These are phyloP conservation scores for Eupsilia transversa DNA, from an alignment of 2,888 invertebrate genomes.

Conservation along the genomic window DNA sequence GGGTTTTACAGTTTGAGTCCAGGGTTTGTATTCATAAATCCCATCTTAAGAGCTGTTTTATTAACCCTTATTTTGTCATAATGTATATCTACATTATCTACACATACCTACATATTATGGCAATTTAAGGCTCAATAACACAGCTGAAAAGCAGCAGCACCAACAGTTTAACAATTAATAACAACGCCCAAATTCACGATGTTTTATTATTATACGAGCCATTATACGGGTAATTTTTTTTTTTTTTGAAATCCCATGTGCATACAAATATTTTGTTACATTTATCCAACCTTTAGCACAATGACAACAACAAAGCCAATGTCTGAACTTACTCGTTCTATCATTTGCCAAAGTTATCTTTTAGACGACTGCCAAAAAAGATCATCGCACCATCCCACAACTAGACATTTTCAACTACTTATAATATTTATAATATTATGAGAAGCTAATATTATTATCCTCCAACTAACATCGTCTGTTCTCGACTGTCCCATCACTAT, in stretches of 20 bases:
- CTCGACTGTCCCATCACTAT: constrained; percentile 73
- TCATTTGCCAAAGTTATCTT: background rate
- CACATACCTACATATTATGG: background rate
- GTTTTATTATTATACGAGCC: too few species aligned
- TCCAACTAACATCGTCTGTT: constrained; percentile 56
- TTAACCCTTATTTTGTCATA: too few species aligned
- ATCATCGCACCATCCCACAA: background rate
- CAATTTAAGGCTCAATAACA: background rate
- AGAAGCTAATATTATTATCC: constrained; percentile 11
- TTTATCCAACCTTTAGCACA: background rate
- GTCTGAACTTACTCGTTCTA: background rate
- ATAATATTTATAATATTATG: too few species aligned
- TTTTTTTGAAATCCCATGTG: background rate
- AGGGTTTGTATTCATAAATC: background rate
- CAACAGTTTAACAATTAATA: too few species aligned
- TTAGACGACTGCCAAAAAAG: background rate
- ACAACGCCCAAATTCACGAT: too few species aligned
- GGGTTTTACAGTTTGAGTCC: background rate
- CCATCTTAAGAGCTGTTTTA: too few species aligned
- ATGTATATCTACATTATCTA: too few species aligned
- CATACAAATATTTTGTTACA: background rate
- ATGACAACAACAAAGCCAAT: background rate
- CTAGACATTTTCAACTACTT: background rate
- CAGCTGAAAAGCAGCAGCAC: background rate
- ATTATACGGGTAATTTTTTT: too few species aligned